A percentile compares a stretch with the other conserved stretches of the same genome.
phyloP scores from a whole-genome alignment of 2,888 invertebrate species.

The Lypha dubia region DNA sequence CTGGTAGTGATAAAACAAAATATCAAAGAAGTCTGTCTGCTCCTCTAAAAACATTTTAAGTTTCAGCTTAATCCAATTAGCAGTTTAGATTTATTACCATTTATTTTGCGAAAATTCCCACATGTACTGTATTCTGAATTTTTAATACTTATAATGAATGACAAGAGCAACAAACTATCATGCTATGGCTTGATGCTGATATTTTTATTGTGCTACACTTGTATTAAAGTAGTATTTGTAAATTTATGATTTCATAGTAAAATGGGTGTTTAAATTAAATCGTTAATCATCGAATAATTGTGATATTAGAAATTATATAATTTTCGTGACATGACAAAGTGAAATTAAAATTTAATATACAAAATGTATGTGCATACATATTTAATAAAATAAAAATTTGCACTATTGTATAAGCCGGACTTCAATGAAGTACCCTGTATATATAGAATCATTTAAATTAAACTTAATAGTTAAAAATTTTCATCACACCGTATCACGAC shows the following conservation, averaged over 20 bases:
- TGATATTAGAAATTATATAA: not conserved
- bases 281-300: not conserved
- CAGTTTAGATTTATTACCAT: too few species aligned
- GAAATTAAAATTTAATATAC: not conserved
- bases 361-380: not conserved
- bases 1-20: too few species aligned
- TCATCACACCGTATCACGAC: constrained; percentile 27
- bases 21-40: too few species aligned
- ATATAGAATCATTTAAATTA: constrained; percentile 48
- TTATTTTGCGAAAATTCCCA: too few species aligned
- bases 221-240: not conserved
- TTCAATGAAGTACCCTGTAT: constrained; percentile 48
- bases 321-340: not conserved
- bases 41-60: too few species aligned
- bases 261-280: constrained; percentile 14
- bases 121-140: not conserved
- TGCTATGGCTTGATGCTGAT: not conserved
- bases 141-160: not conserved
- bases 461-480: constrained; percentile 64
- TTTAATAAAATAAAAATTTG: not conserved
- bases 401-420: not conserved
- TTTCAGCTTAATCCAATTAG: too few species aligned
- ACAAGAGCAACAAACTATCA: constrained; percentile 7
- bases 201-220: not conserved
- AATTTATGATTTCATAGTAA: not conserved